Conservation (phyloP, 2,888 invertebrate genomes). For the Mesoligia furuncula region DNA sequence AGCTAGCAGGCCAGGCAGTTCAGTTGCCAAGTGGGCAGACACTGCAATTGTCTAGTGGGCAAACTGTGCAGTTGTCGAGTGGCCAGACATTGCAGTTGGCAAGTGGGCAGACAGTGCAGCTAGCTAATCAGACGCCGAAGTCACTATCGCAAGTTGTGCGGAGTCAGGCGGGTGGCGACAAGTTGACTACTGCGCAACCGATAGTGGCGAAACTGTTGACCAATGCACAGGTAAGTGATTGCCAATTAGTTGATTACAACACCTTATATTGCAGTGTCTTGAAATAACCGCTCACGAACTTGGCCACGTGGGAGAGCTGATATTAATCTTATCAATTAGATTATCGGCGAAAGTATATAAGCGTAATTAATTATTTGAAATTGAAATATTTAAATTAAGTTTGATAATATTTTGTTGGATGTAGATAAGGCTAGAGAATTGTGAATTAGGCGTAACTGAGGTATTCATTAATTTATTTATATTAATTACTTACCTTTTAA, state of each 20-base stretch:
- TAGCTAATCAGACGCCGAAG: conserved; percentile 82
- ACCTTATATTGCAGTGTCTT: neutral
- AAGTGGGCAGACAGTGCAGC: conserved; percentile 82
- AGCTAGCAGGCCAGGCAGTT: conserved; percentile 79
- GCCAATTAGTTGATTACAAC: conserved; percentile 13
- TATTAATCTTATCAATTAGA: conserved; percentile 15
- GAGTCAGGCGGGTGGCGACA: conserved; percentile 80
- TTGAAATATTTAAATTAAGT: neutral
- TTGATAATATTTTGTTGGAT: neutral
- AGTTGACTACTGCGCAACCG: conserved; percentile 84
- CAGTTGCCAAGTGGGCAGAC: conserved; percentile 89
- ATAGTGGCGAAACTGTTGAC: conserved; percentile 94
- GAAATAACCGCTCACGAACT: conserved; percentile 12
- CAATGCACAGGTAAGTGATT: conserved; percentile 91
- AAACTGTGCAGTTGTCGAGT: conserved; percentile 80
- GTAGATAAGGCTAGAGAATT: neutral
- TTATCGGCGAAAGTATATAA: conserved; percentile 1
- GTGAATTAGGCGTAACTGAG: neutral
- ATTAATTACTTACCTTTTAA: no score
- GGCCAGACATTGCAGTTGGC: conserved; percentile 83
- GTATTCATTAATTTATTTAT: neutral
- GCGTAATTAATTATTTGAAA: neutral
- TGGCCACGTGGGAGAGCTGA: neutral
- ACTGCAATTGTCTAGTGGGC: conserved; percentile 81
- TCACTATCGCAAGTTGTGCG: conserved; percentile 82